Evolutionary conservation across 2,113 vertebrate genomes (phyloP).

Genomic region (Trogon melanurus): DNA sequence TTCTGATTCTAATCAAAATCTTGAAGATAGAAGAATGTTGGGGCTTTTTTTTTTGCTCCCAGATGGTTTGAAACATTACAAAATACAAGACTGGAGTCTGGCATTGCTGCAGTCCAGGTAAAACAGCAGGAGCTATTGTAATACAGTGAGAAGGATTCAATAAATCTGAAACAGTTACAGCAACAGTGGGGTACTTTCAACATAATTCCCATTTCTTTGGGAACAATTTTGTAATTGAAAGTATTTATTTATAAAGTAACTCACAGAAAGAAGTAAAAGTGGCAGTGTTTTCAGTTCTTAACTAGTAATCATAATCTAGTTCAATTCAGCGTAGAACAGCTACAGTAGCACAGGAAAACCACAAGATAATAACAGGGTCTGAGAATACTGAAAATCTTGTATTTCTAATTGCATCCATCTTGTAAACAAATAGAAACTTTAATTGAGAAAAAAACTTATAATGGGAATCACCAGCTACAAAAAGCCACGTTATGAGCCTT

Average conservation of each 20-base stretch:
- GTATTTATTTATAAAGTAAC: slow-evolving; percentile 67
- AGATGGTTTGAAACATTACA: slow-evolving; percentile 37
- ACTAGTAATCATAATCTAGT: slow-evolving; percentile 62
- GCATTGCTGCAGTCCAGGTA: slow-evolving; percentile 56
- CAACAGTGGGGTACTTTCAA: slow-evolving; percentile 47
- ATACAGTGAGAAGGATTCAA: slow-evolving; percentile 49
- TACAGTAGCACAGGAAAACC: slow-evolving; percentile 1
- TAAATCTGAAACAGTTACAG: slow-evolving; percentile 53
- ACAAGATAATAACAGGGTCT: slow-evolving; percentile 27
- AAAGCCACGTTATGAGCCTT: slow-evolving; percentile 20
- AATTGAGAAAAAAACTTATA: slow-evolving; percentile 33
- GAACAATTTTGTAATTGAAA: slow-evolving; percentile 70
- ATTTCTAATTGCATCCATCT: slow-evolving; percentile 53
- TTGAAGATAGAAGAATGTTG: neutral
- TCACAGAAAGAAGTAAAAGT: slow-evolving; percentile 47
- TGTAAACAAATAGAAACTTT: slow-evolving; percentile 38
- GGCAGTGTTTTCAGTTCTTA: slow-evolving; percentile 52
- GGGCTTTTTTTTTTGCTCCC: neutral
- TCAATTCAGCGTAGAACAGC: slow-evolving; percentile 45
- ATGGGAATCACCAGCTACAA: neutral
- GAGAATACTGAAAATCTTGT: slow-evolving; percentile 44
- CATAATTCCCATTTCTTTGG: slow-evolving; percentile 62
- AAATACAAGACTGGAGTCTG: slow-evolving; percentile 18
- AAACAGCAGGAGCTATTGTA: slow-evolving; percentile 63
- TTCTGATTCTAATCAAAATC: neutral